Evolutionary conservation across 2,888 invertebrate genomes (phyloP).

Genomic region (Volucella bombylans): DNA sequence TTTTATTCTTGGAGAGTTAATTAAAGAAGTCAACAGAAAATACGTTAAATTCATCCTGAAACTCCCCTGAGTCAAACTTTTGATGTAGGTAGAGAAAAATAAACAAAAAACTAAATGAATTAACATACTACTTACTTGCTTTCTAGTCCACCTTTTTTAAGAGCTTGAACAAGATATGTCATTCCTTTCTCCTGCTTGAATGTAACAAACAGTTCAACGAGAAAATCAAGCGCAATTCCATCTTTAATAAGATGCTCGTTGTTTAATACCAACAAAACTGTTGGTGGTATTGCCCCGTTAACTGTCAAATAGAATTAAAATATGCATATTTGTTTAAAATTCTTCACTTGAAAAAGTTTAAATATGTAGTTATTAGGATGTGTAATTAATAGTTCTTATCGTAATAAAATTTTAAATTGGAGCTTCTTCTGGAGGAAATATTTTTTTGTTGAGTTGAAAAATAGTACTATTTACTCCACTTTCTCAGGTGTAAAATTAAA

Average conservation of each 20-base stretch:
- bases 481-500: too few relatives aligned
- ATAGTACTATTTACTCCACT: too few relatives aligned
- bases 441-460: too few relatives aligned
- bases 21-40: slow-evolving; percentile 79
- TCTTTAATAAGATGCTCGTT: slow-evolving; percentile 97
- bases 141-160: slow-evolving; percentile 93
- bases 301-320: slow-evolving; percentile 82
- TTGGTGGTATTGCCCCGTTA: slow-evolving; percentile 94
- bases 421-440: too few relatives aligned
- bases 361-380: neutral
- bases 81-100: neutral
- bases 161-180: slow-evolving; percentile 91
- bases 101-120: slow-evolving; percentile 12
- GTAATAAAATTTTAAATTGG: too few relatives aligned
- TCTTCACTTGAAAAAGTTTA: too few relatives aligned
- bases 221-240: slow-evolving; percentile 96
- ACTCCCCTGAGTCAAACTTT: slow-evolving; percentile 72
- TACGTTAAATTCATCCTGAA: slow-evolving; percentile 77
- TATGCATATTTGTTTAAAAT: neutral
- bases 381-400: too few relatives aligned
- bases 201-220: slow-evolving; percentile 94
- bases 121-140: slow-evolving; percentile 83
- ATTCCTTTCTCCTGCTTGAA: slow-evolving; percentile 96
- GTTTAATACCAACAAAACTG: slow-evolving; percentile 92
- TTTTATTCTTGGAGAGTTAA: slow-evolving; percentile 78